phyloP scores from a whole-genome alignment of 1,140 invertebrate species.

The Drosophila triauraria region DNA sequence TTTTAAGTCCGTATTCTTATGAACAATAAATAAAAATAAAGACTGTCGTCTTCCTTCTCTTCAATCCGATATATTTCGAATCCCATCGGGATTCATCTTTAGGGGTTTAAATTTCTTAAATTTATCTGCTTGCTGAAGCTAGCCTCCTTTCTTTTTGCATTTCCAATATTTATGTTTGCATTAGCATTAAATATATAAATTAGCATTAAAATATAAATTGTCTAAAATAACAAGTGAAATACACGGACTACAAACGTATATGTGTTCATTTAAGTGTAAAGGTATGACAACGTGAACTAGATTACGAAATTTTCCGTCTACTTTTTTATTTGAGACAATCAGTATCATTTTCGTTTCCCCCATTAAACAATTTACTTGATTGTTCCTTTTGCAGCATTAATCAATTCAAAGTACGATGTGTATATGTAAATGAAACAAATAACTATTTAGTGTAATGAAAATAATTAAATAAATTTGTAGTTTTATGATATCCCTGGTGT shows the following conservation, averaged over 20 bases:
- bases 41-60: too few relatives aligned
- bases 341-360: slow-evolving; percentile 7
- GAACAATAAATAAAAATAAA: too few relatives aligned
- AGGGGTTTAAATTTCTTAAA: too few relatives aligned
- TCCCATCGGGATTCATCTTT: too few relatives aligned
- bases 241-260: slow-evolving; percentile 1
- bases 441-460: background rate
- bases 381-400: slow-evolving; percentile 29
- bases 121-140: too few relatives aligned
- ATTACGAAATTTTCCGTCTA: background rate
- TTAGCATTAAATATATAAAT: too few relatives aligned
- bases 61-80: too few relatives aligned
- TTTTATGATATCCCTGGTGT: too few relatives aligned
- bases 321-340: slow-evolving; percentile 35
- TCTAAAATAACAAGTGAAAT: slow-evolving; percentile 49
- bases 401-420: slow-evolving; percentile 38
- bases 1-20: too few relatives aligned
- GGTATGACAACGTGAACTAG: slow-evolving; percentile 3
- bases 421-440: background rate
- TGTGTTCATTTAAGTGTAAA: background rate
- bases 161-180: too few relatives aligned
- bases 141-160: too few relatives aligned
- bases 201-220: background rate
- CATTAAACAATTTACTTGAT: slow-evolving; percentile 39
- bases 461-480: background rate